Base-by-base conservation (phyloP, 1,140 invertebrate genomes). In the Heliconius congener region DNA sequence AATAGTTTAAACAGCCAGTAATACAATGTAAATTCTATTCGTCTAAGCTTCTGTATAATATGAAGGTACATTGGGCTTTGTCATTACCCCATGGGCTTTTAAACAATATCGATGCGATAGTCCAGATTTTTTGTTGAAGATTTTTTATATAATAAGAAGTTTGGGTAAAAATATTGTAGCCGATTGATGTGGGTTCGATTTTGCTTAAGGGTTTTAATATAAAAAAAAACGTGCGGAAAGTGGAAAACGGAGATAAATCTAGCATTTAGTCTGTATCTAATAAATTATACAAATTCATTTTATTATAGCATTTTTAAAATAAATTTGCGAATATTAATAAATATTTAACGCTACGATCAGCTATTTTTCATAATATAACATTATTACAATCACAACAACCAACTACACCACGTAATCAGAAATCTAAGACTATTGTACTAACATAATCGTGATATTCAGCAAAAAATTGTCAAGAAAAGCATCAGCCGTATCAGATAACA, bases 401-500 rank as follows among this genome's bases (percentile, higher is more conserved):
- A 42, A 73, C 60, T 75, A 74, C 78, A 74, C 78, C 84, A 83
- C 76, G 83, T 86, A 87, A 89, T 89, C 85, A 85, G 84, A 87
- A 91, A 91, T 85, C 82, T 80, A 84, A 88, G 84, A 85, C 87
- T 76, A 84, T 88, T 91, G 86, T 88, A 77, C 82, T 23, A 77
- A 39, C 70, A 78, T 79, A 52, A 52, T 16, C 50, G 18, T 52
- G 85, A 87, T 71, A 83, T 84, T 85, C 82, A 87, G 78, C 78
- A 77, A 85, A 91, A 72, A 81, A 86, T 85, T 76, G 81, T 74
- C 23, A 74, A 90, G 84, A 90, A 93, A 91, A 94, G 88, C 87
- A 91, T 80, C 90, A 90, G 91, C 88, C 93, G 90, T 91, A 92
- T 91, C 89, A 80, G 74, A 87, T 93, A 88, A 90, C 91, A 91